phyloP scores from a whole-genome alignment of 1,140 invertebrate genomes.

The Dendroctonus valens region DNA sequence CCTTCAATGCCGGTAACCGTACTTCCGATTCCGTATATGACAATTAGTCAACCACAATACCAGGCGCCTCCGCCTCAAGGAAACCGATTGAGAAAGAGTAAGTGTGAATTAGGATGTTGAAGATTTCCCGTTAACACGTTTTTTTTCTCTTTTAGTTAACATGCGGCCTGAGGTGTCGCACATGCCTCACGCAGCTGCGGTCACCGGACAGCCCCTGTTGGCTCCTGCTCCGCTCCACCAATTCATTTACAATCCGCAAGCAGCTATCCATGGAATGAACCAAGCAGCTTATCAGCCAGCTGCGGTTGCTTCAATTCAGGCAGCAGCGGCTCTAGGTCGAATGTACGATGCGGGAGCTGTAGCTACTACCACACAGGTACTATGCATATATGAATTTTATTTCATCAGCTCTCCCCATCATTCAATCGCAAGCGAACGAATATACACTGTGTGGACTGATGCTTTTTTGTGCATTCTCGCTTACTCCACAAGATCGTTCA shows the following conservation, averaged over 20 bases:
- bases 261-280: constrained; percentile 59
- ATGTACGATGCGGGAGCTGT: constrained; percentile 36
- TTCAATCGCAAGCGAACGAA: too few relatives aligned
- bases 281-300: constrained; percentile 33
- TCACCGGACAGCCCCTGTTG: constrained; percentile 80
- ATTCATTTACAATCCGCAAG: constrained; percentile 55
- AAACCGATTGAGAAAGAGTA: constrained; percentile 47
- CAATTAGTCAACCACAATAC: constrained; percentile 45
- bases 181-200: constrained; percentile 71
- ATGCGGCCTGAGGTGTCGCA: constrained; percentile 63
- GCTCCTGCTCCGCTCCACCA: constrained; percentile 69
- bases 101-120: constrained; percentile 7
- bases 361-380: constrained; percentile 13
- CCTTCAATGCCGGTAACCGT: constrained; percentile 51
- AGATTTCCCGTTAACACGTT: too few relatives aligned
- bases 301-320: constrained; percentile 26
- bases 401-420: too few relatives aligned
- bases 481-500: too few relatives aligned
- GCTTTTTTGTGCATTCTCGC: too few relatives aligned
- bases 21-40: constrained; percentile 43
- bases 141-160: constrained; percentile 26
- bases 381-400: background rate
- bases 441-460: too few relatives aligned
- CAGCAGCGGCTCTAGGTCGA: constrained; percentile 25
- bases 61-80: constrained; percentile 47